Conservation (phyloP, 2,888 invertebrate genomes). For the Pardosa pseudoannulata region DNA sequence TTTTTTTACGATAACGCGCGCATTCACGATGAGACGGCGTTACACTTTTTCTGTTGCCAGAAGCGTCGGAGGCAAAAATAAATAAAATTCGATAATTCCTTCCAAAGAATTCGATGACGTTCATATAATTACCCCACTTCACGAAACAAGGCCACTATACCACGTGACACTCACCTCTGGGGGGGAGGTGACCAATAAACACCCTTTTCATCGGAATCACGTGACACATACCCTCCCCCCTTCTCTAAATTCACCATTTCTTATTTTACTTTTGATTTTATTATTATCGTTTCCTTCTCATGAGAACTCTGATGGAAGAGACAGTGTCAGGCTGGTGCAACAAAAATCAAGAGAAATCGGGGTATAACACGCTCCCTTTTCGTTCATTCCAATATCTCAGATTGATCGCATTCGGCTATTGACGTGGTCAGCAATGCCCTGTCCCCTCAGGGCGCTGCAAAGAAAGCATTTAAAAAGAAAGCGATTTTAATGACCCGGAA, state of each 20-base stretch:
- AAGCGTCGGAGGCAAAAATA: neutral
- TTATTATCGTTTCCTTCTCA: too few species aligned
- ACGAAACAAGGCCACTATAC: constrained; percentile 41
- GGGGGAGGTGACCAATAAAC: constrained; percentile 40
- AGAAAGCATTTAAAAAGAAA: too few species aligned
- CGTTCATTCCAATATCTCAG: neutral
- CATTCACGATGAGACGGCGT: neutral
- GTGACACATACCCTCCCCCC: neutral
- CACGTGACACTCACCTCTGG: constrained; percentile 37
- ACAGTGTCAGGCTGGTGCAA: neutral
- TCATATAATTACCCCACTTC: constrained; percentile 57
- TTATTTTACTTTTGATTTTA: neutral
- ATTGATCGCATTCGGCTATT: too few species aligned
- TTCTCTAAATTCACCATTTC: neutral
- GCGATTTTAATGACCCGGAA: too few species aligned
- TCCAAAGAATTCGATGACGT: constrained; percentile 30
- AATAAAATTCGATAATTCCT: constrained; percentile 5
- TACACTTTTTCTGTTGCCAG: neutral
- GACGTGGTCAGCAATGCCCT: too few species aligned
- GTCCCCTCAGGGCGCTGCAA: too few species aligned
- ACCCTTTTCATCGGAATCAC: constrained; percentile 43
- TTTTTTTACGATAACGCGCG: neutral
- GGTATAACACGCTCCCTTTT: neutral
- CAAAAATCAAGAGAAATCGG: neutral
- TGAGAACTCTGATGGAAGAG: constrained; percentile 9